A percentile compares a stretch with the other conserved stretches of the same genome.
Conservation (phyloP, 2,888 invertebrate genomes). For the Stenolophus ochropezus region DNA sequence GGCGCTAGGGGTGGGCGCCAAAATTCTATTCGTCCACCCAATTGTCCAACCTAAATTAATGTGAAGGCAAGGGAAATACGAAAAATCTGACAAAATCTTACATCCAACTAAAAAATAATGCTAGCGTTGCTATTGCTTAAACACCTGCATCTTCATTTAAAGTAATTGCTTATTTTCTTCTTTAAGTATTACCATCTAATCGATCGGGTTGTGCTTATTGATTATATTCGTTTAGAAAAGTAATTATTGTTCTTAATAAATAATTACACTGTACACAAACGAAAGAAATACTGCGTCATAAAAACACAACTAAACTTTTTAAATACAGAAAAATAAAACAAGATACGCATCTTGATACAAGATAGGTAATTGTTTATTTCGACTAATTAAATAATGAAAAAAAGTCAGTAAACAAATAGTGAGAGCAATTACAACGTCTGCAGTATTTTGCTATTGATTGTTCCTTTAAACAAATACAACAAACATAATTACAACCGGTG, state of each 20-base stretch:
- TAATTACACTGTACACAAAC: neutral
- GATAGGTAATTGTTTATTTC: neutral
- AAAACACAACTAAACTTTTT: neutral
- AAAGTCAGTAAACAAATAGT: neutral
- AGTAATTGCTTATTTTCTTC: neutral
- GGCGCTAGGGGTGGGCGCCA: no score
- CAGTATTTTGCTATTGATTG: conserved; percentile 36
- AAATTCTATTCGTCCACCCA: no score
- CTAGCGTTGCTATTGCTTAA: no score
- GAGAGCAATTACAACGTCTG: neutral
- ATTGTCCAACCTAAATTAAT: no score
- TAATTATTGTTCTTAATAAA: neutral
- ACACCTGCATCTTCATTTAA: neutral
- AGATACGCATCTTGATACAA: neutral
- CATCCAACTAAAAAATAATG: no score
- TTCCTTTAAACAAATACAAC: conserved; percentile 1
- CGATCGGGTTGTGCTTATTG: neutral
- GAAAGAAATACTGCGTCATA: neutral
- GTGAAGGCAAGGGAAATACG: no score
- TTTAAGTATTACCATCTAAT: neutral
- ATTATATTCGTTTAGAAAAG: neutral
- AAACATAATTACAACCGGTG: conserved; percentile 6
- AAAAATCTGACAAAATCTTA: no score
- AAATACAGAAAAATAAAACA: neutral
- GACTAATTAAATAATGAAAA: neutral